phyloP scores from a whole-genome alignment of 2,113 vertebrate species.

The Melanerpes aurifrons region DNA sequence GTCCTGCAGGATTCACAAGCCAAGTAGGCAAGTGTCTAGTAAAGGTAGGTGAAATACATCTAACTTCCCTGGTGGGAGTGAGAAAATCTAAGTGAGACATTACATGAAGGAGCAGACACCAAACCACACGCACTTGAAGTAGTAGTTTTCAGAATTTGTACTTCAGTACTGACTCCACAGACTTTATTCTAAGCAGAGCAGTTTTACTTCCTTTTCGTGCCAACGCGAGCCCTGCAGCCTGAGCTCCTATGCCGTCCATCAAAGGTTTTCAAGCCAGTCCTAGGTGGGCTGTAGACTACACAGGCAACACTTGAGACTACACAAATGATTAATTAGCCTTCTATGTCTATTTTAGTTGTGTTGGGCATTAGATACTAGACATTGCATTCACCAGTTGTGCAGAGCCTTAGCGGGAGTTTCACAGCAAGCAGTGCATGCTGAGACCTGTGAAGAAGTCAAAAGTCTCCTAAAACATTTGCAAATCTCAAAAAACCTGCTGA shows the following conservation, averaged over 20 bases:
- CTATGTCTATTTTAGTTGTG: not conserved
- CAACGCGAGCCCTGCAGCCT: not conserved
- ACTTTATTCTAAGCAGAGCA: not conserved
- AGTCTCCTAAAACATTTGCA: not conserved
- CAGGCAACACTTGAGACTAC: not conserved
- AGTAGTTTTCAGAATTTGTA: not conserved
- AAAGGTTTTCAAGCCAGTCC: not conserved
- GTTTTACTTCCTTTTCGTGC: not conserved
- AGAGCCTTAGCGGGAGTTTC: not conserved
- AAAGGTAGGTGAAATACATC: not conserved
- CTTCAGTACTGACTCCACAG: not conserved
- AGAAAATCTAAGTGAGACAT: not conserved
- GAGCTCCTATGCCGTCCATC: not conserved
- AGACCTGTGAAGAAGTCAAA: conserved; percentile 18
- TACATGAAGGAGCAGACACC: not conserved
- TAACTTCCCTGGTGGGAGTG: not conserved
- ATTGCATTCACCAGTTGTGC: not conserved
- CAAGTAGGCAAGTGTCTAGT: not conserved
- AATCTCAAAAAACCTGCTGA: not conserved
- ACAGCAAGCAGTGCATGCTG: not conserved
- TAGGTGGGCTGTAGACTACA: not conserved
- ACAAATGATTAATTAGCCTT: not conserved
- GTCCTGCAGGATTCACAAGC: not conserved
- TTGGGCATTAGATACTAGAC: fast-evolving
- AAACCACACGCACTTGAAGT: not conserved